Evolutionary conservation across 92 coral and sea anemone species (phyloP), one percentile per base, ranked within the genome.

Genomic region (Zoanthus solanderi): DNA sequence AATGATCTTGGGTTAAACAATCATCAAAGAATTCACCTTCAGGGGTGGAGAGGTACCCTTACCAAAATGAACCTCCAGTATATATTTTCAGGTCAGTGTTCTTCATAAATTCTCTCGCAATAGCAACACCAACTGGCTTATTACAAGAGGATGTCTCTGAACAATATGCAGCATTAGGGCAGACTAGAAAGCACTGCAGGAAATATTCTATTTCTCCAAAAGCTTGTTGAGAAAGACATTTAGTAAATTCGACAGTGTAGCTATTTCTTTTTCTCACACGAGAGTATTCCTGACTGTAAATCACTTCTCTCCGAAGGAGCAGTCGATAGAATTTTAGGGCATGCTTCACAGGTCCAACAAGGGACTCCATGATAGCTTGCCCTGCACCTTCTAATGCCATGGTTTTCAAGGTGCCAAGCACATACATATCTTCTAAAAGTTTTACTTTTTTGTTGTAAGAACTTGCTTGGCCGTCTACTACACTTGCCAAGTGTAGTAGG

Each of bases 401-500:
- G 79, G 54, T 75, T 32, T 75, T 75, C 79, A 37, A 17, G 79
- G 79, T 75, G 54, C 79, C 56, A 75, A 75, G 79, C 61, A 53
- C 79, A 75, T 15, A 75, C 79, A 75, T 16, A 75, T 75, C 56
- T 31, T 34, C 79, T 30, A 6, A 6, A 75, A 75, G 54, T 46
- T 53, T 75, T 75, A 37, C 79, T n/a, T 75, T 75, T 37, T 37
- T 75, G 56, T 53, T 75, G 52, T 37, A 17, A 53, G 79, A 75
- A 12, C 12, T 37, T 75, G 79, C 79, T 75, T 75, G 54, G 54
- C 79, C 53, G 7, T 31, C 32, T 9, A 75, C 93, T 57, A 90
- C 72, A 12, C 90, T 93, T 76, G 92, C 69, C 77, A 92, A 16
- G 65, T 92, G 95, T 2, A 92, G 87, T 17, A 92, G 71, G 31